phyloP scores from a whole-genome alignment of 2,888 invertebrate species.

The Drosophila merina region DNA sequence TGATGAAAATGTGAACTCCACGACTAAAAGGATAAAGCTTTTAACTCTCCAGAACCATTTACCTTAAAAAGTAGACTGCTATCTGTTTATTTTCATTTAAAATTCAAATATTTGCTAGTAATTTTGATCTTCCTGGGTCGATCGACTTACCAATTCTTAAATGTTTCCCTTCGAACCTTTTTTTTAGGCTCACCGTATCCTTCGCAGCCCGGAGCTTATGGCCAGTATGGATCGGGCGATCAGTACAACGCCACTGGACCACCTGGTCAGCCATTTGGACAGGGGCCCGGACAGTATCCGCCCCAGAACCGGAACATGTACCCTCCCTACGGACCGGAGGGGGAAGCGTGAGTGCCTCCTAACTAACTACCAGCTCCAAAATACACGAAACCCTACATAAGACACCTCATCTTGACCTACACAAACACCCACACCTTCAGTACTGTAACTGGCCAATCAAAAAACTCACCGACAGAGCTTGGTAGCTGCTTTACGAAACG shows the following conservation, averaged over 20 bases:
- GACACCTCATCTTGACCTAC: neutral
- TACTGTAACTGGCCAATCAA: conserved; percentile 44
- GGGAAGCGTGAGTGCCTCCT: conserved; percentile 86
- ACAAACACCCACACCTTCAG: conserved; percentile 21
- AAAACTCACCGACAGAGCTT: conserved; percentile 17
- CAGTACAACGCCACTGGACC: conserved; percentile 86
- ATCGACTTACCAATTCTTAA: conserved; percentile 3
- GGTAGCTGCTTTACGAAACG: neutral
- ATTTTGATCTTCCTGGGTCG: neutral
- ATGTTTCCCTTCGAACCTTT: conserved; percentile 1
- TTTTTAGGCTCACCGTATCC: conserved; percentile 86
- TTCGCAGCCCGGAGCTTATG: conserved; percentile 87
- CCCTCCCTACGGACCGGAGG: conserved; percentile 90
- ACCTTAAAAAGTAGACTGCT: neutral
- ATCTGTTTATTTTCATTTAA: neutral
- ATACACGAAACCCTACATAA: conserved; percentile 21
- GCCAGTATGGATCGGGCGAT: conserved; percentile 88
- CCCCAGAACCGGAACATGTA: conserved; percentile 91
- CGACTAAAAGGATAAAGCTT: too few relatives aligned
- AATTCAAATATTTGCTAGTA: neutral
- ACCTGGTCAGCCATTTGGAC: conserved; percentile 86
- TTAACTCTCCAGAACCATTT: too few relatives aligned
- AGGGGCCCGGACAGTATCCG: conserved; percentile 86
- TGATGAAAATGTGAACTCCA: too few relatives aligned
- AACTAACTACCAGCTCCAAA: conserved; percentile 37